A percentile compares a stretch with the other conserved stretches of the same genome.
These are phyloP conservation scores for Oryzias dopingdopingensis DNA, from an alignment of 2,797 vertebrate species.

Conservation along the genomic window DNA sequence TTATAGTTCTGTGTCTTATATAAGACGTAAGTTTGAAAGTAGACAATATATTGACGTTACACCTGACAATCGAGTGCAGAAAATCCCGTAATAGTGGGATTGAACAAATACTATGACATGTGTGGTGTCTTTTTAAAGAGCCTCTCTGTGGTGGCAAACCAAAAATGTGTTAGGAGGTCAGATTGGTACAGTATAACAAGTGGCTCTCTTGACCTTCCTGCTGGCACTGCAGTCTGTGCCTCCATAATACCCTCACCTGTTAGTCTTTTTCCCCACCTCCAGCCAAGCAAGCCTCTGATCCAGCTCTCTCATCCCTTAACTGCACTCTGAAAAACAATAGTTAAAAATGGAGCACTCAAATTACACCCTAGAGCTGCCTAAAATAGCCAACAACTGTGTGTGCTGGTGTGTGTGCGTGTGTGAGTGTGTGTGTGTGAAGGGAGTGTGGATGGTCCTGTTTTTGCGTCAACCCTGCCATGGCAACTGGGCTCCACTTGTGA, in stretches of 20 bases:
- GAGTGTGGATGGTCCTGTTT: slow-evolving; percentile 42
- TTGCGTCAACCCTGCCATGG: slow-evolving; percentile 76
- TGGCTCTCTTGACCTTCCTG: slow-evolving; percentile 39
- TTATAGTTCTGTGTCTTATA: no score
- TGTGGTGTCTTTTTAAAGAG: slow-evolving; percentile 7
- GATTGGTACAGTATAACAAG: slow-evolving; percentile 62
- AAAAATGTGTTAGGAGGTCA: slow-evolving; percentile 42
- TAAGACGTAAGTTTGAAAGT: no score
- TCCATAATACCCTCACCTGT: slow-evolving; percentile 41
- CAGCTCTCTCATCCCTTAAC: slow-evolving; percentile 13
- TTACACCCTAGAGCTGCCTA: slow-evolving; percentile 58
- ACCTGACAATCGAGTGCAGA: no score
- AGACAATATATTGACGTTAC: no score
- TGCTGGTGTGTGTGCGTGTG: slow-evolving; percentile 1
- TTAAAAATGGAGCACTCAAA: slow-evolving; percentile 58
- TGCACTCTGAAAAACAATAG: slow-evolving; percentile 34
- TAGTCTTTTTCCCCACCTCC: slow-evolving; percentile 19
- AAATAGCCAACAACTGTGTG: slow-evolving; percentile 59
- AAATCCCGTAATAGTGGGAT: neutral
- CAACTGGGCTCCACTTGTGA: slow-evolving; percentile 67
- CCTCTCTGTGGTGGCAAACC: slow-evolving; percentile 46
- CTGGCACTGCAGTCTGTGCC: slow-evolving; percentile 37
- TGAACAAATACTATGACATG: slow-evolving; percentile 15
- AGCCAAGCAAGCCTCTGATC: slow-evolving; percentile 21
- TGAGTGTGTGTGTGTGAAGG: slow-evolving; percentile 4